Base-by-base conservation (phyloP, 2,888 invertebrate genomes). In the Omphaloscelis lunosa region DNA sequence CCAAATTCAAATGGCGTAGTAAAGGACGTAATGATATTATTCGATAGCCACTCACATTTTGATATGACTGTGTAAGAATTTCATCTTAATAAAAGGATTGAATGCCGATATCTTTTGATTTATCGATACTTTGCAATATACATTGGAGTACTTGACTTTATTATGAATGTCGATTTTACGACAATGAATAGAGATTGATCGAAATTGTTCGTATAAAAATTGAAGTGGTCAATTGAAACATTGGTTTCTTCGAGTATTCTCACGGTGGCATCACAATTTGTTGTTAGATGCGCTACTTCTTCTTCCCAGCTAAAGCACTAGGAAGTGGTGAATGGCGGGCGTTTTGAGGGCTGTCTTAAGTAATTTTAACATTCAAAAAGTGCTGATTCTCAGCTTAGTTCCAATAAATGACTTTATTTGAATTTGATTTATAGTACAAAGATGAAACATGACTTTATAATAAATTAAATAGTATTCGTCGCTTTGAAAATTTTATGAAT, bases 51-150 rank as follows among this genome's bases (percentile, higher is more conserved):
- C 23, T 62, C 62, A 56, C 59, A 70, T 69, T 66, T 62, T 56
- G 53, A 83, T 61, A 58, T 56, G 58, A 58, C 41, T 53, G n/a
- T 77, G 34, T 67, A 45, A 29, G 56, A 65, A 29, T 58, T 51
- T 74, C 68, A 75, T 75, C 65, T 59, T 39, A 76, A 68, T 86
- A 80, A 70, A 73, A 75, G 59, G 23, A 61, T 77, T 71, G 72
- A 70, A 61, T 67, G 53, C 61, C 72, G 53, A 78, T 86, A 73
- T 74, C 62, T 69, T 79, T 63, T 79, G 79, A 86, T 83, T 77
- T 83, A 86, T 81, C 48, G 68, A 63, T 77, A 81, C 78, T 73
- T 79, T 41, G 12, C 23, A 20, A 65, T 79, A 72, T 59, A 68
- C 8, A 70, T 39, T 51, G 48, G 27, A 53, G 27, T 70, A 63